A percentile compares a stretch with the other conserved stretches of the same genome.
phyloP scores from a whole-genome alignment of 1,140 invertebrate species.

The Metopolophium dirhodum region DNA sequence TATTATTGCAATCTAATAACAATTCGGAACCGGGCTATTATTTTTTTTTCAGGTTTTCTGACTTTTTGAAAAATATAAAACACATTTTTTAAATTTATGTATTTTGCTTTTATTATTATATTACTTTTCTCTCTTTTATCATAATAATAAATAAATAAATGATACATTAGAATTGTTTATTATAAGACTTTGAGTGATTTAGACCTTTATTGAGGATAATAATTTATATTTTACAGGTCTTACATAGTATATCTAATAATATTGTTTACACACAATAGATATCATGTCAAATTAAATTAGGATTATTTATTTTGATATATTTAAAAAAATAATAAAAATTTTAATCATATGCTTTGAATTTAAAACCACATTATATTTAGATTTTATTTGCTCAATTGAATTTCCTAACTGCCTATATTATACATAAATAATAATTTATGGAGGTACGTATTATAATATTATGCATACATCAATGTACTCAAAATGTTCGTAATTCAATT shows the following conservation, averaged over 20 bases:
- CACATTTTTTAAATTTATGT: not conserved
- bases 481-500: not conserved
- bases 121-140: not conserved
- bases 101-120: not conserved
- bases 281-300: not conserved
- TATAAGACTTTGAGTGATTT: not conserved
- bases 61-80: slow-evolving; percentile 13
- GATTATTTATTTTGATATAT: not conserved
- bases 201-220: not conserved
- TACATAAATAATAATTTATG: not conserved
- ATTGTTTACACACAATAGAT: not conserved
- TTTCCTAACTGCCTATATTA: not conserved
- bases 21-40: not conserved
- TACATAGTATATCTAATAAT: not conserved
- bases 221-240: not conserved
- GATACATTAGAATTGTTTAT: not conserved
- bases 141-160: not conserved
- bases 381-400: not conserved
- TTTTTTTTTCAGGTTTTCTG: not conserved
- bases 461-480: not conserved
- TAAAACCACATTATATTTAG: not conserved
- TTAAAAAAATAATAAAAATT: not conserved
- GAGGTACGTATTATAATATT: not conserved
- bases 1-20: not conserved
- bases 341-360: not conserved